Percentiles rank a stretch among this genome's conserved stretches.
These are phyloP conservation scores for Mola mola DNA, from an alignment of 2,113 vertebrate species.

Conservation along the genomic window DNA sequence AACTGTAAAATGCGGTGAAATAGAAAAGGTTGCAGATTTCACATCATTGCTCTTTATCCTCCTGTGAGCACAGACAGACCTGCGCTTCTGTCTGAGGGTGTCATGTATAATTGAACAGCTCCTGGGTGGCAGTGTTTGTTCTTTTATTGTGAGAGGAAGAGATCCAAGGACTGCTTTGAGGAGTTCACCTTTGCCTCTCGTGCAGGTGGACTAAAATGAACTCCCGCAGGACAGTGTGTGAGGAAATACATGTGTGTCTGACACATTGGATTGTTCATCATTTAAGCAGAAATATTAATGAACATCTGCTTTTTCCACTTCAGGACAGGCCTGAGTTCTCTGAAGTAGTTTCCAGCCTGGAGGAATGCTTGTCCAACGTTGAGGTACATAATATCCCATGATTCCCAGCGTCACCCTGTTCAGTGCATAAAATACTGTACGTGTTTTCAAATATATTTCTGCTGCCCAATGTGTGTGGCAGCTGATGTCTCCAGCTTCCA, in stretches of 20 bases:
- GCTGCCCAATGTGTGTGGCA: conserved; percentile 49
- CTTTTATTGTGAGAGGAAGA: conserved; percentile 32
- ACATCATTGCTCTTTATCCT: background rate
- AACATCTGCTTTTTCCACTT: conserved; percentile 7
- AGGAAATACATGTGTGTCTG: conserved; percentile 11
- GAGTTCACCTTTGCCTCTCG: conserved; percentile 55
- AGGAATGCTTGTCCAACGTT: conserved; percentile 93
- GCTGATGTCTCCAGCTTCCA: conserved; percentile 94
- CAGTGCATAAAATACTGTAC: background rate
- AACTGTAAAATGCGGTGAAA: background rate
- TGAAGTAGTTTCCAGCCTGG: conserved; percentile 90
- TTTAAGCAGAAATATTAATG: background rate
- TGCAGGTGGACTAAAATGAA: conserved; percentile 61
- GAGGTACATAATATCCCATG: conserved; percentile 80
- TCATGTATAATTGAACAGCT: conserved; percentile 64
- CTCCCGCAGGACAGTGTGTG: background rate
- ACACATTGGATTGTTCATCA: background rate
- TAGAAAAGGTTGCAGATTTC: too few species aligned
- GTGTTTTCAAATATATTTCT: background rate
- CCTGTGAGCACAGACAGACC: background rate
- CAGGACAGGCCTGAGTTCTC: conserved; percentile 95
- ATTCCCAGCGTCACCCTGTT: background rate
- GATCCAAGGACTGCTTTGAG: conserved; percentile 52
- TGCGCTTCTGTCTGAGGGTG: conserved; percentile 29
- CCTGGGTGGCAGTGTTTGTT: conserved; percentile 41